Conservation (phyloP, 2,113 vertebrate genomes). For the Stercorarius parasiticus region DNA sequence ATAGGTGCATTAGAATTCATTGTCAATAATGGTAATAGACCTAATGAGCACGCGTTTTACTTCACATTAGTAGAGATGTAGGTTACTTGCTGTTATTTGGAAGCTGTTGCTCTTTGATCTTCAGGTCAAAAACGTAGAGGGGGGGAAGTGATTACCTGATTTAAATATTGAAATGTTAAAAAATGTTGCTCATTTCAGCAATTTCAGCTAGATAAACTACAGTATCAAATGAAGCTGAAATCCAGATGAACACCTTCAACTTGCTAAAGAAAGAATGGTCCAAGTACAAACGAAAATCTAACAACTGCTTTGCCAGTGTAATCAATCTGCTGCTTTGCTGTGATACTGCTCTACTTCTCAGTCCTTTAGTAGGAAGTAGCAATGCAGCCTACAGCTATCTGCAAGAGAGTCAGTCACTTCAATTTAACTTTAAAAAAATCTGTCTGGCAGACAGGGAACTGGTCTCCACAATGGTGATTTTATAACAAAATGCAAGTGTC, state of each 20-base stretch:
- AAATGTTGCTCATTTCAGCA: background rate
- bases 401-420: constrained; percentile 55
- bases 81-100: background rate
- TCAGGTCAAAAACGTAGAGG: background rate
- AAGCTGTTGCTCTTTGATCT: background rate
- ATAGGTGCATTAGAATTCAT: background rate
- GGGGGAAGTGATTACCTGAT: background rate
- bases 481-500: constrained; percentile 52
- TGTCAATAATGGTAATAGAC: background rate
- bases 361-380: background rate
- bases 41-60: background rate
- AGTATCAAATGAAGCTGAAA: background rate
- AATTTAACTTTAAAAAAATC: constrained; percentile 58
- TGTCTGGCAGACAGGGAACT: constrained; percentile 39
- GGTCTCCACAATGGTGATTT: constrained; percentile 44
- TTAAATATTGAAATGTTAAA: background rate
- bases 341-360: background rate
- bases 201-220: background rate
- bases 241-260: background rate
- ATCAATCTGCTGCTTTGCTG: background rate
- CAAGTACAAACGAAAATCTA: background rate
- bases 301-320: background rate
- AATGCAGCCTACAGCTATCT: constrained; percentile 42
- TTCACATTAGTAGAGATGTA: background rate
- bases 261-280: background rate